Evolutionary conservation across 2,797 vertebrate species (phyloP).

Genomic region (Enteromius argenteus): DNA sequence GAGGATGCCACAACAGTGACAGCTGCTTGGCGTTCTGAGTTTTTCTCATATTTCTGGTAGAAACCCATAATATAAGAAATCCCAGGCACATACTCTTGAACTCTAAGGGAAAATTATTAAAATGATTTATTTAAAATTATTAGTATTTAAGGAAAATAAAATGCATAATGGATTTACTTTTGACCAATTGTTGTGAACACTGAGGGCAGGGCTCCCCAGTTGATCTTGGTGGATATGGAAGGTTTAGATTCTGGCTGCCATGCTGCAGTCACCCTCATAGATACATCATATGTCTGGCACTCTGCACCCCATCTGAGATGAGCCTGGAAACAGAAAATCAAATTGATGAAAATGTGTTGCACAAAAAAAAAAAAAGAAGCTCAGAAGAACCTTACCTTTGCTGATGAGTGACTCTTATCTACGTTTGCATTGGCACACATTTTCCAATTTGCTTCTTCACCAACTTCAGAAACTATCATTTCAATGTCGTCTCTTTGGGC

Average conservation of each 20-base stretch:
- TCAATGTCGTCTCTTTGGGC: conserved; percentile 61
- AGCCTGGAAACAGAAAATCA: conserved; percentile 66
- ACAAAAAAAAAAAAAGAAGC: neutral
- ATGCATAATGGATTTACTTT: conserved; percentile 60
- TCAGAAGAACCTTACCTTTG: conserved; percentile 33
- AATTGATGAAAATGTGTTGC: neutral
- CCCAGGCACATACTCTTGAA: conserved; percentile 75
- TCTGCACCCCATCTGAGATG: conserved; percentile 80
- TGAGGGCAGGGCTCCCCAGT: conserved; percentile 74
- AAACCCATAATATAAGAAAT: conserved; percentile 73
- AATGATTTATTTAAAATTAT: too few relatives aligned
- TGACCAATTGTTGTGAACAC: conserved; percentile 60
- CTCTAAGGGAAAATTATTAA: conserved; percentile 58
- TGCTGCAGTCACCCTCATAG: conserved; percentile 63
- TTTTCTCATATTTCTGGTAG: conserved; percentile 67
- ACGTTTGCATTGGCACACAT: conserved; percentile 71
- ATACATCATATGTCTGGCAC: conserved; percentile 78
- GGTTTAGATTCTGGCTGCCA: conserved; percentile 64
- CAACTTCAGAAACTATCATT: conserved; percentile 75
- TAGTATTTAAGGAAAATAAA: neutral
- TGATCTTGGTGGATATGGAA: conserved; percentile 66
- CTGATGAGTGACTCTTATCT: conserved; percentile 43
- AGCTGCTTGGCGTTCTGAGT: conserved; percentile 70
- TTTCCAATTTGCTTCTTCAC: conserved; percentile 80
- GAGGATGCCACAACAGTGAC: conserved; percentile 67